Conservation (phyloP, 2,797 vertebrate genomes). For the Neopelma chrysocephalum region DNA sequence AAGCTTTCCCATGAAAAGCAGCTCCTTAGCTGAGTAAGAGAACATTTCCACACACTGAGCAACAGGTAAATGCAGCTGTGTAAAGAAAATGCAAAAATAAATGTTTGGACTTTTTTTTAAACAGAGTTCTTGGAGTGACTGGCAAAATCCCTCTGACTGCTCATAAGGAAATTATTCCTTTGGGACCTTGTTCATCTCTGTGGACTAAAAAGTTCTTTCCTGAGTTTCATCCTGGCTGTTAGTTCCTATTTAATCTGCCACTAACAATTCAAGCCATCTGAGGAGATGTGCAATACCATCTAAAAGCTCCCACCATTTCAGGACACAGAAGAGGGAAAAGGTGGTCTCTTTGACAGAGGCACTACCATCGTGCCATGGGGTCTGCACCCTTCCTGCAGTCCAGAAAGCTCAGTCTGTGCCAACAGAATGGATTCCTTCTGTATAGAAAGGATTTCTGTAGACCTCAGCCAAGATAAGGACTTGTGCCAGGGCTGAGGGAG, state of each 20-base stretch:
- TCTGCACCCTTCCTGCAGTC: background rate
- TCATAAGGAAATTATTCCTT: rapidly evolving
- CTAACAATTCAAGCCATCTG: background rate
- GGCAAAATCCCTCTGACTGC: background rate
- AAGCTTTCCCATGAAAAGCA: background rate
- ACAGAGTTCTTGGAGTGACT: background rate
- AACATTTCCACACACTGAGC: background rate
- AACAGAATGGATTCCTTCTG: background rate
- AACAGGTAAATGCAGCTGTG: background rate
- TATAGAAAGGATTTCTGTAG: background rate
- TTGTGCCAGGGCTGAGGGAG: background rate
- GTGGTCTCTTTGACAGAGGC: background rate
- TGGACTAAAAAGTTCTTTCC: background rate
- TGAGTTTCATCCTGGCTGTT: background rate
- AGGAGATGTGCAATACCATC: background rate
- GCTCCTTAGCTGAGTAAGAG: background rate
- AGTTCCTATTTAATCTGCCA: background rate
- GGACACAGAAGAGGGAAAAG: background rate
- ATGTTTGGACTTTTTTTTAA: background rate
- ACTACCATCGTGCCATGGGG: rapidly evolving
- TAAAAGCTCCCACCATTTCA: background rate
- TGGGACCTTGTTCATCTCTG: background rate
- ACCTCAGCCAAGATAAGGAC: background rate
- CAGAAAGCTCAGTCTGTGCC: background rate
- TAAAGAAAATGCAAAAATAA: background rate